Conservation (phyloP, 2,888 invertebrate genomes). For the Callosobruchus maculatus region DNA sequence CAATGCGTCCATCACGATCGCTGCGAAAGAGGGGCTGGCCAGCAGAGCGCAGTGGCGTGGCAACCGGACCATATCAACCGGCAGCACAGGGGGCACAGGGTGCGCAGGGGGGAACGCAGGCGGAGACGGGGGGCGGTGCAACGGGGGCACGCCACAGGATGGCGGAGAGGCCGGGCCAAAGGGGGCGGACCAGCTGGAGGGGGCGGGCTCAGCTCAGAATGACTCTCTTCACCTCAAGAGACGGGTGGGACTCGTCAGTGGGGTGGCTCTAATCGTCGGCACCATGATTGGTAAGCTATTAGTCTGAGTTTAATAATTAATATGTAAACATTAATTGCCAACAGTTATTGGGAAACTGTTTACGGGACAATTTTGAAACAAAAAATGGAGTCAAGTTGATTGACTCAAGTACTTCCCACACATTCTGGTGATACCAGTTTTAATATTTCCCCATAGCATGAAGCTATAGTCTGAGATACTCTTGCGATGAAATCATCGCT, state of each 20-base stretch:
- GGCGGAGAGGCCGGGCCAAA: slow-evolving; percentile 37
- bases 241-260: slow-evolving; percentile 98
- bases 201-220: slow-evolving; percentile 90
- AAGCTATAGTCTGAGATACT: no score
- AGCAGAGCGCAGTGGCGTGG: slow-evolving; percentile 42
- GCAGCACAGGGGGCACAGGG: slow-evolving; percentile 51
- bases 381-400: no score
- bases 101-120: slow-evolving; percentile 51
- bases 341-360: no score
- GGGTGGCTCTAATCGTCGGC: slow-evolving; percentile 97
- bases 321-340: no score
- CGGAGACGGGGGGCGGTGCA: slow-evolving; percentile 44
- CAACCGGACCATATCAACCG: slow-evolving; percentile 40
- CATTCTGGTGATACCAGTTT: no score
- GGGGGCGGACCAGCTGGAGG: slow-evolving; percentile 66
- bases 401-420: no score
- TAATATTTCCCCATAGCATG: no score
- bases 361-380: no score
- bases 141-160: slow-evolving; percentile 42
- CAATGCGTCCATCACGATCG: slow-evolving; percentile 40
- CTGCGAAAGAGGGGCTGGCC: slow-evolving; percentile 43
- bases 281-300: slow-evolving; percentile 86
- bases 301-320: no score
- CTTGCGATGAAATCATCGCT: no score
- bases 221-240: slow-evolving; percentile 98